These are phyloP conservation scores for Metallyticus violacea DNA, from an alignment of 2,888 invertebrate genomes.

Conservation along the genomic window DNA sequence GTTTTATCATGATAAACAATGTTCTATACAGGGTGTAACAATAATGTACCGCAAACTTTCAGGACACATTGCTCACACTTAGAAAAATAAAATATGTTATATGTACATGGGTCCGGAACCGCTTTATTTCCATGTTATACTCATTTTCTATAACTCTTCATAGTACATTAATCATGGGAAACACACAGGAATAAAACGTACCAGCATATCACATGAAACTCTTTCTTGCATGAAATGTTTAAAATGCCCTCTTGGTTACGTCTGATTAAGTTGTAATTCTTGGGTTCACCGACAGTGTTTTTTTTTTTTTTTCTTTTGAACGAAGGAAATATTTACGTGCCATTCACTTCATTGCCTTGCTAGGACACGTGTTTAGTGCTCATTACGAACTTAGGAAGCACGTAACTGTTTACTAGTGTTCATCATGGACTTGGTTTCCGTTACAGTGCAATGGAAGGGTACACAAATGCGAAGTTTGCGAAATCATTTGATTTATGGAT, in stretches of 20 bases:
- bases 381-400: background rate
- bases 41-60: background rate
- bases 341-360: background rate
- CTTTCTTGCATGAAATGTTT: background rate
- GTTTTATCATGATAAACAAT: too few relatives aligned
- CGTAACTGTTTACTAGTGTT: too few relatives aligned
- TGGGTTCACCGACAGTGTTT: background rate
- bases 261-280: background rate
- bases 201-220: too few relatives aligned
- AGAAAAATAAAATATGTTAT: background rate
- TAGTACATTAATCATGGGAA: background rate
- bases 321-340: background rate
- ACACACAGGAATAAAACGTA: background rate
- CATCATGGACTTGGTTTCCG: too few relatives aligned
- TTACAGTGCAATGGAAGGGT: too few relatives aligned
- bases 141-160: background rate
- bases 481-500: too few relatives aligned
- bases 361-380: background rate
- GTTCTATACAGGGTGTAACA: background rate
- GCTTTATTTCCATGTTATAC: background rate
- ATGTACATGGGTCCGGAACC: background rate
- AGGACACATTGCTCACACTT: background rate
- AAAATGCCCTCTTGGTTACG: background rate
- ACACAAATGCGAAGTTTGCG: too few relatives aligned
- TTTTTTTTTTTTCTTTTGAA: background rate